These are phyloP conservation scores for Falcaria lacertinaria DNA, from an alignment of 2,888 invertebrate species.

Conservation along the genomic window DNA sequence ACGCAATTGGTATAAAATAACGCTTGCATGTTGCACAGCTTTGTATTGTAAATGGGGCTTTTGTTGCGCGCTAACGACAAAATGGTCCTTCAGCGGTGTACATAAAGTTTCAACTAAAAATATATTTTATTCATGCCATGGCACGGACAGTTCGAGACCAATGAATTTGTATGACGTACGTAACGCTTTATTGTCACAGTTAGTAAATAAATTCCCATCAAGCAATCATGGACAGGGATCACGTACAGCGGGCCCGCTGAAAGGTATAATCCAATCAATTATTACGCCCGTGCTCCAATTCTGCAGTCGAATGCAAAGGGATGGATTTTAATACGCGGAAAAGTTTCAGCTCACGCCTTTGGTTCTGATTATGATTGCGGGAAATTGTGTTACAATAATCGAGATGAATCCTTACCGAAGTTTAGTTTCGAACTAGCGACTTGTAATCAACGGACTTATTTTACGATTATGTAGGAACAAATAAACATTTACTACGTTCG, in stretches of 20 bases:
- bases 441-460: no score
- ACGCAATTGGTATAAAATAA: neutral
- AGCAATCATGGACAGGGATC: constrained; percentile 67
- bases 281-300: constrained; percentile 62
- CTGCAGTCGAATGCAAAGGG: constrained; percentile 49
- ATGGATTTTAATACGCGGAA: constrained; percentile 44
- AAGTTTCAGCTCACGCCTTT: constrained; percentile 8
- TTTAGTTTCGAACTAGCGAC: no score
- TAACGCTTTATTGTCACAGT: constrained; percentile 62
- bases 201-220: constrained; percentile 62
- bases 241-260: constrained; percentile 55
- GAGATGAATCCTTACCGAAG: neutral
- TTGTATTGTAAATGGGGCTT: neutral
- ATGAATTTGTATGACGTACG: constrained; percentile 59
- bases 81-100: constrained; percentile 28
- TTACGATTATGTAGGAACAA: no score
- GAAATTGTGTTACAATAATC: neutral
- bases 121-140: constrained; percentile 52
- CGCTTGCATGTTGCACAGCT: neutral
- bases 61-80: constrained; percentile 5
- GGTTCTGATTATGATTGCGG: neutral
- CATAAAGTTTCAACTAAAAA: constrained; percentile 39
- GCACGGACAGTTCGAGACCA: constrained; percentile 32
- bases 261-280: constrained; percentile 75
- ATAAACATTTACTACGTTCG: no score